phyloP scores from a whole-genome alignment of 2,797 vertebrate species.

The Choloepus didactylus region DNA sequence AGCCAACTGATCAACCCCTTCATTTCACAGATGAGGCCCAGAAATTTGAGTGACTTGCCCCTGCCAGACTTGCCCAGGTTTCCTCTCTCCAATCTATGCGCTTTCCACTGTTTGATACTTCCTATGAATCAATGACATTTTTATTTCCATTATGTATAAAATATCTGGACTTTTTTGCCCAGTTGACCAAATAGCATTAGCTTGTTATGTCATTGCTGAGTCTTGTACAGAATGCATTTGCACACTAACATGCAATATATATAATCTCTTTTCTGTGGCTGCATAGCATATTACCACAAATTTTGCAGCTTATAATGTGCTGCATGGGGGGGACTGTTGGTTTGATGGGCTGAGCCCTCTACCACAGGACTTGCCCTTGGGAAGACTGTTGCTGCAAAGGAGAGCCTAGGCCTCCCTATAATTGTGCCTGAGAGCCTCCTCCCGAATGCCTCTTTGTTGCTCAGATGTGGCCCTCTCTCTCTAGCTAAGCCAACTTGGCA shows the following conservation, averaged over 20 bases:
- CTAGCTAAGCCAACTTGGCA: too few species aligned
- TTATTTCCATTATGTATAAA: neutral
- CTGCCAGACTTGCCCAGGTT: neutral
- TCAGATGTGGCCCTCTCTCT: too few species aligned
- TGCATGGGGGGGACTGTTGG: too few species aligned
- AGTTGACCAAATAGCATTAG: neutral
- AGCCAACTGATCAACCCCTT: neutral
- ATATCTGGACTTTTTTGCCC: neutral
- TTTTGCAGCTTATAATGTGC: too few species aligned
- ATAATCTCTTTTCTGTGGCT: neutral
- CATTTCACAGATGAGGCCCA: neutral
- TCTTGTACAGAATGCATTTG: neutral
- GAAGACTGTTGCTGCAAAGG: too few species aligned
- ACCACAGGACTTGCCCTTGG: too few species aligned
- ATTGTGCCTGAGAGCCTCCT: too few species aligned
- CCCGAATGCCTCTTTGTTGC: too few species aligned
- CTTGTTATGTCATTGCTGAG: neutral
- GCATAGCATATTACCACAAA: neutral
- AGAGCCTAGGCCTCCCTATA: too few species aligned
- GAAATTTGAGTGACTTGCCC: neutral
- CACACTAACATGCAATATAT: neutral
- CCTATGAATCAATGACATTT: neutral
- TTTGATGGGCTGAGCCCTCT: too few species aligned
- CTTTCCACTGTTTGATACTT: neutral
- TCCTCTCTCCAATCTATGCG: neutral